Base-by-base conservation (phyloP, 30 jellyfish, hydroid and myxozoan species). In the Rhopilema esculentum region DNA sequence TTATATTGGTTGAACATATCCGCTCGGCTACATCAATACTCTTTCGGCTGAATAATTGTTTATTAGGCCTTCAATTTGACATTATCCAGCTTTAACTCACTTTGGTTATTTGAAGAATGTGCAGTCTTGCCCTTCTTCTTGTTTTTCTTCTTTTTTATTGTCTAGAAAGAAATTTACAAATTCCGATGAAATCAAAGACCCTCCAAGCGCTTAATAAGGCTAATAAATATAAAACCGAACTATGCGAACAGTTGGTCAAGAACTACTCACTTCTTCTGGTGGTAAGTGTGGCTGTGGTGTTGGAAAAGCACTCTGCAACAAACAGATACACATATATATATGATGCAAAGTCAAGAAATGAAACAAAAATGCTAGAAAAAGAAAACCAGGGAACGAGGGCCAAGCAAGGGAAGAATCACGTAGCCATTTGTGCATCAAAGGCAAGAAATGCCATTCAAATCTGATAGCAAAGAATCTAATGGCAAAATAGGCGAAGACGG, bases 241-340 rank as follows among this genome's bases (percentile, higher is more conserved):
- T 6, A 27, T 69, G 62, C 50, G 30, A 21, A 69, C 9, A 7
- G 51, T 1, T 75, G 67, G 4, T 23, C 50, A 31, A 25, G 31
- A 48, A 61, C 0, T 29, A 70, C 93, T 66, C 40, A 94, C 98
- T 72, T 94, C 98, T 78, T 94, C 98, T 9, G 92, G 84, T 4
- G 98, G 98, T 16, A 89, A 70, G 69, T 94, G 98, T 30, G 98
- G 98, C 80, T 94, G 98, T 18, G 97, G 97, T 18, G 90, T n/a
- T 23, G 96, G 78, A 49, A 83, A 77, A 20, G 97, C 80, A 66
- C 98, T 89, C 98, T 94, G 74, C 0, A 94, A 49, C 61, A 25
- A 17, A 49, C 27, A 12, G 19, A 7, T 9, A 21, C 4, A 17
- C 18, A 19, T 9, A 23, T 52, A 19, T 27, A 49, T 7, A 4